Conservation (phyloP, 2,113 vertebrate genomes). For the Hippopotamus amphibius region DNA sequence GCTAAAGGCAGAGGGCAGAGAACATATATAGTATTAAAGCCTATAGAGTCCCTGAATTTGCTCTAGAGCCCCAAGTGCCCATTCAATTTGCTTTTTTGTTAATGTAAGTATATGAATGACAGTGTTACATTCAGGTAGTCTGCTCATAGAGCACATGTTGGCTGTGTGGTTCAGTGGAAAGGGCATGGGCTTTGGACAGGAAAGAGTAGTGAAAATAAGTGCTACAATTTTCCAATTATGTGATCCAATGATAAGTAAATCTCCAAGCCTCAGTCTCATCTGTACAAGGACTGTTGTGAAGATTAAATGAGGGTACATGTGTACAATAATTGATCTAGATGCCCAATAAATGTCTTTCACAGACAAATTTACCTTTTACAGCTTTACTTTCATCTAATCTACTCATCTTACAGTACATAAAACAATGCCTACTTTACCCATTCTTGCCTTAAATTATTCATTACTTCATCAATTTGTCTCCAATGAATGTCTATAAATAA, state of each 20-base stretch:
- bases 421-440: neutral
- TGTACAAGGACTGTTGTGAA: neutral
- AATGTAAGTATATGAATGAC: neutral
- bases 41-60: neutral
- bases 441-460: neutral
- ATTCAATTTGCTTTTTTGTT: neutral
- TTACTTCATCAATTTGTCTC: conserved; percentile 2
- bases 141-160: neutral
- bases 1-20: neutral
- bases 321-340: neutral
- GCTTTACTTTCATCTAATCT: neutral
- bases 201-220: neutral
- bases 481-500: neutral
- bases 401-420: neutral
- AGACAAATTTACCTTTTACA: neutral
- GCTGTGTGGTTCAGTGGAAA: neutral
- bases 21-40: neutral
- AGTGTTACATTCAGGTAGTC: neutral
- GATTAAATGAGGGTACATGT: conserved; percentile 9
- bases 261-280: neutral
- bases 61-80: neutral
- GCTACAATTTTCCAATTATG: neutral
- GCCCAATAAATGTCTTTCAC: neutral
- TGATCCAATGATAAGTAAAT: neutral
- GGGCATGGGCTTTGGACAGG: neutral